Base-by-base conservation (phyloP, 1,140 invertebrate genomes). In the Drosophila ambigua region DNA sequence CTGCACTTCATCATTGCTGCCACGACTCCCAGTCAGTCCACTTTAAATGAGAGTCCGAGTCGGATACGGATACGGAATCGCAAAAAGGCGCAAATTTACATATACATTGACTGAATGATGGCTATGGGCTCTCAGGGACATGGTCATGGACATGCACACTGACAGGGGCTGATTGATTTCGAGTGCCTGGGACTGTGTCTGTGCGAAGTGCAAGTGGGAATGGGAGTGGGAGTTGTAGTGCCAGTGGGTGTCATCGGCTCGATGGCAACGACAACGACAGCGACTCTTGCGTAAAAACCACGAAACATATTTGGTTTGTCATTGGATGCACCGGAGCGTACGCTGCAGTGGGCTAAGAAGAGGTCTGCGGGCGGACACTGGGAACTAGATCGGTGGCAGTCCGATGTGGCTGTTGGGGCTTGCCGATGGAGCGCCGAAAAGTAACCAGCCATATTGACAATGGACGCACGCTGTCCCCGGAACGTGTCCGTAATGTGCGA, bases 221-320 rank as follows among this genome's bases (percentile, higher is more conserved):
- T 55, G 23, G 13, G 23, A 23, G 46, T 54, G 39, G 53, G 26
- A 44, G 15, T 13, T 31, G 44, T 39, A 35, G 48, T 62, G 15
- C 20, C 39, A 16, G 35, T 52, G 57, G 28, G 9, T 53, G n/a
- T 15, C 49, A 39, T 53, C 31, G 53, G 46, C 28, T 26, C 23
- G 48, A 45, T 50, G 60, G 72, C 61, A 39, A 13, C 11, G 35
- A 11, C 35, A 39, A 13, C 64, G 58, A 54, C 58, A 46, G 20
- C 64, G 77, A 78, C 59, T 81, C 68, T 85, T 77, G 73, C 71
- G 79, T 77, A 87, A 90, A 90, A 90, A 80, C 87, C 87, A 90
- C 87, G 68, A 85, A 90, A 87, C 87, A 90, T 90, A 87, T 90
- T 90, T 90, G 87, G 69, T 82, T 90, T 90, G 87, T 90, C 87